Base-by-base conservation (phyloP, 2,113 vertebrate species). In the Nothocercus julius region DNA sequence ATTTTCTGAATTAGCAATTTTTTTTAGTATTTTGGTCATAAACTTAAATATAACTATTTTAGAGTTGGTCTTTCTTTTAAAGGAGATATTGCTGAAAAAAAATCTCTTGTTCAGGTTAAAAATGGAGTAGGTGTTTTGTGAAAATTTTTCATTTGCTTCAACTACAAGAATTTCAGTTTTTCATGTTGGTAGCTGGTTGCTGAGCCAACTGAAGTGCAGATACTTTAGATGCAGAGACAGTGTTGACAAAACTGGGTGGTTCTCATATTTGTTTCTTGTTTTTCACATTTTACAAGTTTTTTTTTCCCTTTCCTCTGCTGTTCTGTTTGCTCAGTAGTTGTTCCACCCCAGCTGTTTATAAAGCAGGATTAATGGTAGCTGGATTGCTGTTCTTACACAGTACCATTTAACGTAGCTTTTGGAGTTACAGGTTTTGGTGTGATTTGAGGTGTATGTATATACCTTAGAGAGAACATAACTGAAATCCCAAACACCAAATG, bases 261-360 rank as follows among this genome's bases (percentile, higher is more conserved):
- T 84, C 90, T 27, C 56, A 22, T 91, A 74, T 92, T 96, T 93
- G 8, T 51, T 89, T 94, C 90, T 85, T 95, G 68, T 93, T 95
- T 25, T 88, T 47, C 95, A 95, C 95, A 47, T 47, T 47, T 96
- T 95, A 56, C 47, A 87, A 89, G 61, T 1, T 85, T 87, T 86
- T 85, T 87, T 86, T 95, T 85, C 28, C 13, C 22, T 72, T 93
- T 88, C 8, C 53, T 90, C 82, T 83, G 63, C 72, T 83, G 40
- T 95, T 91, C 82, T 90, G 51, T 94, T 95, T 94, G 72, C 82
- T 95, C 82, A 68, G 90, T 91, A 40, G 80, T 83, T 93, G 64
- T 92, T 95, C 94, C 38, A 69, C 32, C 45, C 87, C 89, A 95
- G 91, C 89, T 95, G 94, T 91, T 95, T 83, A 61, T 75, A 85